A percentile compares a stretch with the other conserved stretches of the same genome.
Evolutionary conservation across 2,888 invertebrate species (phyloP).

Genomic region (Ectemnius continuus): DNA sequence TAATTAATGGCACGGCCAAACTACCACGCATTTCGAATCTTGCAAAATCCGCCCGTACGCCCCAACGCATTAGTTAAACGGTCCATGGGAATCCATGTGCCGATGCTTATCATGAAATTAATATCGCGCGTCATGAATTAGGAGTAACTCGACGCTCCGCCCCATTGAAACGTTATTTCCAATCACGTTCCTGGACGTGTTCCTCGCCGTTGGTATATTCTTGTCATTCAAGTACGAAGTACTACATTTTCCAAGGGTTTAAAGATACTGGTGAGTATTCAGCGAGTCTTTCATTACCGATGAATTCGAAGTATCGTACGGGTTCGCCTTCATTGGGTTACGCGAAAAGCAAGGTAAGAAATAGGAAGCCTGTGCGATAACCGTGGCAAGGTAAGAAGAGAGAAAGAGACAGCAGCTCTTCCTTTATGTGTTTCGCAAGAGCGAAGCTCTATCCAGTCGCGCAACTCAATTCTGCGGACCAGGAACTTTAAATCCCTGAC

Average conservation of each 20-base stretch:
- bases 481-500: slow-evolving; percentile 36
- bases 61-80: background rate
- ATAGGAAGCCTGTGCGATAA: background rate
- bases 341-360: background rate
- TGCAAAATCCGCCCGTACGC: slow-evolving; percentile 1
- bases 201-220: no score
- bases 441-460: slow-evolving; percentile 9
- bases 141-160: no score
- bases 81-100: background rate
- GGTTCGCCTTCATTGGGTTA: no score
- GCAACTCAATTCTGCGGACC: slow-evolving; percentile 35
- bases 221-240: no score
- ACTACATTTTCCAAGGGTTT: no score
- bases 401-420: background rate
- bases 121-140: no score
- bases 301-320: no score
- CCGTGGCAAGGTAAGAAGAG: background rate
- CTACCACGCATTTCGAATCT: slow-evolving; percentile 7
- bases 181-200: no score
- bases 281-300: no score
- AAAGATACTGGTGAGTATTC: no score
- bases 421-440: slow-evolving; percentile 11
- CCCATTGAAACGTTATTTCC: no score
- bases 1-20: background rate
- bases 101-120: background rate